These are phyloP conservation scores for Acropternis orthonyx DNA, from an alignment of 2,797 vertebrate genomes.

Conservation along the genomic window DNA sequence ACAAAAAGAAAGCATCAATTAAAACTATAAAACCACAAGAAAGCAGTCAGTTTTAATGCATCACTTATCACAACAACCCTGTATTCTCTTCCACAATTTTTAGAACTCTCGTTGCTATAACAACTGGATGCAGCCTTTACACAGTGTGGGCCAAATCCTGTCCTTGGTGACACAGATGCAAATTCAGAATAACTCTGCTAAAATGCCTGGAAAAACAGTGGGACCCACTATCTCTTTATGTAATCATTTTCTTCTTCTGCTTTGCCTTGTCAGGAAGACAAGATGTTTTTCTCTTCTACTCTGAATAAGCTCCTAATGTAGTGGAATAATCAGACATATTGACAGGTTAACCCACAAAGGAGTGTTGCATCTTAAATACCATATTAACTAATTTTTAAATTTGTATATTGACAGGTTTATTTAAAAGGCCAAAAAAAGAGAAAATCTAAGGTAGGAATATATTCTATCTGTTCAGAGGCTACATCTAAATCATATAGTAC, in stretches of 20 bases:
- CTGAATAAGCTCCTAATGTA: slow-evolving; percentile 58
- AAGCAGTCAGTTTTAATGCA: slow-evolving; percentile 57
- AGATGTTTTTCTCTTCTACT: slow-evolving; percentile 59
- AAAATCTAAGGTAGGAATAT: neutral
- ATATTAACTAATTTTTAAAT: slow-evolving; percentile 44
- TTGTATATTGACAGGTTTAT: slow-evolving; percentile 17
- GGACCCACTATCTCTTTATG: neutral
- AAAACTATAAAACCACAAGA: slow-evolving; percentile 42
- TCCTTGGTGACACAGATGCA: slow-evolving; percentile 14
- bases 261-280: slow-evolving; percentile 38
- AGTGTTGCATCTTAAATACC: slow-evolving; percentile 46
- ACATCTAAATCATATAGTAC: neutral
- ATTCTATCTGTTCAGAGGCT: neutral
- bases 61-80: slow-evolving; percentile 69
- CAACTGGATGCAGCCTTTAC: slow-evolving; percentile 61
- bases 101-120: slow-evolving; percentile 70
- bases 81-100: slow-evolving; percentile 65
- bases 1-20: slow-evolving; percentile 37
- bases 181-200: slow-evolving; percentile 27
- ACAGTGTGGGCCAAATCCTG: slow-evolving; percentile 43
- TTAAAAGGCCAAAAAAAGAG: neutral
- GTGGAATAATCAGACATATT: slow-evolving; percentile 62
- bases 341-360: slow-evolving; percentile 56
- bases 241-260: slow-evolving; percentile 10
- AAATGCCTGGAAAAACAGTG: neutral